These are phyloP conservation scores for Pectinophora gossypiella DNA, from an alignment of 1,140 invertebrate genomes.

Conservation along the genomic window DNA sequence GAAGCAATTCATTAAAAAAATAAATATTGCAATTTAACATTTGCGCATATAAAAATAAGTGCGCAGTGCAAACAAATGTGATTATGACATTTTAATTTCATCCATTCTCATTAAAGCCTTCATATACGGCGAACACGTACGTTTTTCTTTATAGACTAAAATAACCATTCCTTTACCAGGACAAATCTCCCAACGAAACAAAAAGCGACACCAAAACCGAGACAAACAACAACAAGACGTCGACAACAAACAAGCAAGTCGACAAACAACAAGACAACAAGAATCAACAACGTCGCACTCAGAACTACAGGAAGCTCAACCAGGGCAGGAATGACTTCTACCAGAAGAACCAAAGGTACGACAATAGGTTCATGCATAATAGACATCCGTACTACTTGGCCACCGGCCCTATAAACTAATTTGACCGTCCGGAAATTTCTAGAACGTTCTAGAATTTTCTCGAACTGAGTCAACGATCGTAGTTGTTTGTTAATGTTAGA, in stretches of 20 bases:
- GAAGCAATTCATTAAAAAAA: too few species aligned
- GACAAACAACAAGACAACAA: slow-evolving; percentile 27
- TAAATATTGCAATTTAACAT: too few species aligned
- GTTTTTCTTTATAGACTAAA: neutral
- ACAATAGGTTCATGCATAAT: slow-evolving; percentile 52
- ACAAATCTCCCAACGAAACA: slow-evolving; percentile 30
- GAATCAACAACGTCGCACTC: slow-evolving; percentile 37
- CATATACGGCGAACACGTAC: too few species aligned
- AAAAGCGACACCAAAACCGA: slow-evolving; percentile 23
- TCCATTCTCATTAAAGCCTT: too few species aligned
- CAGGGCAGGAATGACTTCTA: slow-evolving; percentile 51
- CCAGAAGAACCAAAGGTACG: slow-evolving; percentile 59
- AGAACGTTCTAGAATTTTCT: neutral
- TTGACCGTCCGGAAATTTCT: neutral
- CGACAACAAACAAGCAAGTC: slow-evolving; percentile 25
- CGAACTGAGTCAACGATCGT: too few species aligned
- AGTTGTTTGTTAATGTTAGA: neutral
- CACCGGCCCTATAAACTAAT: slow-evolving; percentile 58
- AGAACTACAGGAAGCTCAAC: slow-evolving; percentile 52
- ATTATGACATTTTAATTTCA: too few species aligned
- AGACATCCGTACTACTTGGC: slow-evolving; percentile 60
- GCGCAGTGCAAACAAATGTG: too few species aligned
- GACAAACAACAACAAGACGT: slow-evolving; percentile 23
- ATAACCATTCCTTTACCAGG: slow-evolving; percentile 21
- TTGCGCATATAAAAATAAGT: too few species aligned